Percentiles rank a stretch among this genome's conserved stretches.
Evolutionary conservation across 2,797 vertebrate species (phyloP).

Genomic region (Anguilla anguilla): DNA sequence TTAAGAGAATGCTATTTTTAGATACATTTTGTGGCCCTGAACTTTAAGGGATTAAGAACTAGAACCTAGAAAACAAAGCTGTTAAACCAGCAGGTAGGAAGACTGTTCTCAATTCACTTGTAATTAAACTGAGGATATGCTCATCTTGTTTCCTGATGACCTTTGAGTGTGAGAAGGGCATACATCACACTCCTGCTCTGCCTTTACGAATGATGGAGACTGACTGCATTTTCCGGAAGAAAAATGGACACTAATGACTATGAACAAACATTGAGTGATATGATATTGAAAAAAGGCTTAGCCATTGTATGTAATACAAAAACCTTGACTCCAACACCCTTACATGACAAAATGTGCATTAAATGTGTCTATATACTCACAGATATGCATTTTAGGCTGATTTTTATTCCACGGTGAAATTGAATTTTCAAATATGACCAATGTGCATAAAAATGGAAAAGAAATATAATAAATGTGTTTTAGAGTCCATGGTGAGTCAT

Average conservation of each 20-base stretch:
- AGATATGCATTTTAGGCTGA: too few species aligned
- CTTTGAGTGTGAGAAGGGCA: neutral
- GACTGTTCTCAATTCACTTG: neutral
- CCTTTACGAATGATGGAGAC: neutral
- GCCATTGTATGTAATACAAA: neutral
- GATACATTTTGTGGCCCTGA: too few species aligned
- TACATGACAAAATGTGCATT: neutral
- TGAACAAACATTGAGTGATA: neutral
- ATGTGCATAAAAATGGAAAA: too few species aligned
- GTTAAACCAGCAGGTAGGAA: neutral
- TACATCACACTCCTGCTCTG: constrained; percentile 1
- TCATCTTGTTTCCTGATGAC: neutral
- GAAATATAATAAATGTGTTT: too few species aligned
- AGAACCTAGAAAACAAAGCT: constrained; percentile 21
- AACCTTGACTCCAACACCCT: too few species aligned
- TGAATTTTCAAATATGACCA: too few species aligned
- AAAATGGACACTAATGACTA: neutral
- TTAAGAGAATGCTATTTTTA: too few species aligned
- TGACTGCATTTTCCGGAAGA: neutral
- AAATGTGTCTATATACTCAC: neutral
- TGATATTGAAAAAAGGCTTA: neutral
- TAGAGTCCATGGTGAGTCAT: too few species aligned
- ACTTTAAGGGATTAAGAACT: too few species aligned
- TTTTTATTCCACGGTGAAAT: too few species aligned
- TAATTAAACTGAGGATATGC: neutral